Conservation (phyloP, 2,888 invertebrate species). For the Lycia hirtaria region DNA sequence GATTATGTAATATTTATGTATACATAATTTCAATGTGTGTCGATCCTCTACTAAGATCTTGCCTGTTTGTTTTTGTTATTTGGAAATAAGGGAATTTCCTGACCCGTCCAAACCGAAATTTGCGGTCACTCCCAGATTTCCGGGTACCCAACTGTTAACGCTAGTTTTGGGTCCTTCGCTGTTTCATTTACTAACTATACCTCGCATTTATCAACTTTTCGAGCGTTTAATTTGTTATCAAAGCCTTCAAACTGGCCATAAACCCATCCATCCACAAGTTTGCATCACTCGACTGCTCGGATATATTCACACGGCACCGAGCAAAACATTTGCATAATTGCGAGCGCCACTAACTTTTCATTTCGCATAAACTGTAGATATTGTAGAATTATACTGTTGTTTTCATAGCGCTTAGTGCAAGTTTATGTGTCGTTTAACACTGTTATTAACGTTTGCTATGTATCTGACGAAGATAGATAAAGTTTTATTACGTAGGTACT, state of each 20-base stretch:
- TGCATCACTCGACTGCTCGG: constrained; percentile 1
- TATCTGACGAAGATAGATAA: too few relatives aligned
- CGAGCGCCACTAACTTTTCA: constrained; percentile 22
- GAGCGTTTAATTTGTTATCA: not conserved
- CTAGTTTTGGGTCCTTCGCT: too few relatives aligned
- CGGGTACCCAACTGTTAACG: too few relatives aligned
- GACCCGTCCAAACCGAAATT: too few relatives aligned
- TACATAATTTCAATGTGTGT: too few relatives aligned
- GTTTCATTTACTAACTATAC: not conserved
- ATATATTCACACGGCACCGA: constrained; percentile 5
- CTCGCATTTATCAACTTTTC: not conserved
- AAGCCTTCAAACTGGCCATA: not conserved
- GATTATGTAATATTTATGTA: too few relatives aligned
- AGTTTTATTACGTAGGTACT: too few relatives aligned
- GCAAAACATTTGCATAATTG: constrained; percentile 23
- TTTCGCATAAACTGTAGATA: constrained; percentile 13
- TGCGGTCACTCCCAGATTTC: too few relatives aligned
- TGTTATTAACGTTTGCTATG: not conserved
- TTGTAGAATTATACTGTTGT: constrained; percentile 20
- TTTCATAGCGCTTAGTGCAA: constrained; percentile 12
- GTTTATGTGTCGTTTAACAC: not conserved
- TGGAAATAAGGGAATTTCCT: too few relatives aligned
- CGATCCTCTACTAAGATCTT: too few relatives aligned
- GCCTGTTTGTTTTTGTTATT: too few relatives aligned
- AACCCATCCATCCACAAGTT: constrained; percentile 13